Evolutionary conservation across 30 jellyfish, hydroid and myxozoan species (phyloP).

Genomic region (Catostylus mosaicus): DNA sequence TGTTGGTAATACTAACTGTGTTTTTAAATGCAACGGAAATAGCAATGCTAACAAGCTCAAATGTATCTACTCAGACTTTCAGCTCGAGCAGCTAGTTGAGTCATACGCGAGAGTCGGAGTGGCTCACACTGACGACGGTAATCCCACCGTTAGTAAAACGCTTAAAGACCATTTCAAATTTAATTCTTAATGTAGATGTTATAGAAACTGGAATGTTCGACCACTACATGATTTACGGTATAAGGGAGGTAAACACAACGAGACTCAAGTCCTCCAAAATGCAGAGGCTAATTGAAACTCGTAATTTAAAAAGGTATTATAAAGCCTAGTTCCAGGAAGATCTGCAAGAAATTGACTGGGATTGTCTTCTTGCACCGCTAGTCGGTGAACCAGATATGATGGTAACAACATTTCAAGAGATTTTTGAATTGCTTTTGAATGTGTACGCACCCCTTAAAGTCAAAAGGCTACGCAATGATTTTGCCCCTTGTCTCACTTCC

Average conservation of each 20-base stretch:
- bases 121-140: neutral
- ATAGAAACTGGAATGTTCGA: slow-evolving; percentile 18
- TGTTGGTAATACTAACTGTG: slow-evolving; percentile 39
- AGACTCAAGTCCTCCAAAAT: neutral
- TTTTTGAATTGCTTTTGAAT: slow-evolving; percentile 14
- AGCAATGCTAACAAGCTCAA: slow-evolving; percentile 22
- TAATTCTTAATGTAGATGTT: slow-evolving; percentile 9
- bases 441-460: slow-evolving; percentile 10
- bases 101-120: slow-evolving; percentile 39
- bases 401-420: slow-evolving; percentile 21
- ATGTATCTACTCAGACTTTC: slow-evolving; percentile 30
- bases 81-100: slow-evolving; percentile 26
- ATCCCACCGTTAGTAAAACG: slow-evolving; percentile 3
- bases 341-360: slow-evolving; percentile 31
- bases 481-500: slow-evolving; percentile 19
- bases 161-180: slow-evolving; percentile 35
- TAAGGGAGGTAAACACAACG: slow-evolving; percentile 24
- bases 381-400: slow-evolving; percentile 14
- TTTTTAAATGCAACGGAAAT: slow-evolving; percentile 10
- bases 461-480: neutral
- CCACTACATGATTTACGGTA: slow-evolving; percentile 30
- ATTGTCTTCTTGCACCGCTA: neutral
- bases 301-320: slow-evolving; percentile 20
- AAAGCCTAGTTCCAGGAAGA: slow-evolving; percentile 28
- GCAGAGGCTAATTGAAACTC: slow-evolving; percentile 33